Percentiles rank a stretch among this genome's conserved stretches.
Conservation (phyloP, 2,888 invertebrate genomes). For the Standfussiana lucernea region DNA sequence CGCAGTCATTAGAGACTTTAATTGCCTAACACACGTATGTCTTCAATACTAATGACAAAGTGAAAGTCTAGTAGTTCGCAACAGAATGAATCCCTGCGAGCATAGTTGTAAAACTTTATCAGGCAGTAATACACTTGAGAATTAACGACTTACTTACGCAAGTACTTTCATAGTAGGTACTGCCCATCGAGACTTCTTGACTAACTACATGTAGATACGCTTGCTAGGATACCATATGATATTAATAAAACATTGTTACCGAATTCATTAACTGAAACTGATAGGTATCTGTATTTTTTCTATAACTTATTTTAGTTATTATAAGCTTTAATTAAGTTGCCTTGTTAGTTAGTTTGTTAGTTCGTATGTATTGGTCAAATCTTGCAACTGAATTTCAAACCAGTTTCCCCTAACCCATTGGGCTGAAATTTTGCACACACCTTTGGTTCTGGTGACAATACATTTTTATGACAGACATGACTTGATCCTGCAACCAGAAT, state of each 20-base stretch:
- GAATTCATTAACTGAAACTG: not conserved
- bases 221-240: not conserved
- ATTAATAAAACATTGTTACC: not conserved
- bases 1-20: conserved; percentile 11
- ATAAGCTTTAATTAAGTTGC: no score
- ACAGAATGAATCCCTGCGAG: conserved; percentile 29
- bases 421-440: no score
- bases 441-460: no score
- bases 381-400: no score
- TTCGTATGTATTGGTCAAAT: no score
- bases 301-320: not conserved
- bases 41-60: conserved; percentile 45
- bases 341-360: no score
- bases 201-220: not conserved
- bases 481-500: no score
- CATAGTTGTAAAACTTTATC: conserved; percentile 36
- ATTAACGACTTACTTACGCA: conserved; percentile 24
- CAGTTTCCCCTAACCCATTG: no score
- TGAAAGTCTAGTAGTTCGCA: conserved; percentile 47
- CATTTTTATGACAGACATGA: no score
- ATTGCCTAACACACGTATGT: conserved; percentile 28
- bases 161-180: conserved; percentile 18
- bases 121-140: conserved; percentile 35
- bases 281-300: not conserved
- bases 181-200: not conserved